Evolutionary conservation across 1,140 invertebrate genomes (phyloP).

Genomic region (Drosophila ironensis): DNA sequence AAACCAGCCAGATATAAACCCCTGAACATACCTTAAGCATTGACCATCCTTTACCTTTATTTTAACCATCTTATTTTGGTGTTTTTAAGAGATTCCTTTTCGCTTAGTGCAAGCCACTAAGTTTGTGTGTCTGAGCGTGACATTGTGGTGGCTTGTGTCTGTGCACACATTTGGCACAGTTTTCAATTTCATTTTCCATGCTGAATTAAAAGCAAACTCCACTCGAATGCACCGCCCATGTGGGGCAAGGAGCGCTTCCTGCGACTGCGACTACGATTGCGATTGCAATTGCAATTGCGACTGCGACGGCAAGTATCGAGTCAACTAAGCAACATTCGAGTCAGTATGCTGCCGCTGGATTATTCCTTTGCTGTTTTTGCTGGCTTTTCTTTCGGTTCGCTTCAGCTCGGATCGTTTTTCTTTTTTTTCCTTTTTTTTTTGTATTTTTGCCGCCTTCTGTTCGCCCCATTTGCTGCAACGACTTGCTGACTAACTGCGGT

Average conservation of each 20-base stretch:
- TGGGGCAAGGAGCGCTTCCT: constrained; percentile 3
- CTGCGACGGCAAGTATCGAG: constrained; percentile 3
- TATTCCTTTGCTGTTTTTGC: constrained; percentile 15
- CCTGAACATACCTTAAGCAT: no score
- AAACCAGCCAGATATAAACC: no score
- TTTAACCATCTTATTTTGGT: no score
- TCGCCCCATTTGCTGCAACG: constrained; percentile 51
- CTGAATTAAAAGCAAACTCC: constrained; percentile 64
- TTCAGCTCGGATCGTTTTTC: no score
- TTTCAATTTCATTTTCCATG: constrained; percentile 69
- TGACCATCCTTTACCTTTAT: no score
- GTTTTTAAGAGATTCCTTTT: no score
- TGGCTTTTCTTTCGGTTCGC: constrained; percentile 11
- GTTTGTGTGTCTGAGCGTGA: constrained; percentile 14
- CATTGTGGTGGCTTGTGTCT: constrained; percentile 16
- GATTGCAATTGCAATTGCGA: background rate
- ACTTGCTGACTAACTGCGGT: constrained; percentile 47
- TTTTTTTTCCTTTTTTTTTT: constrained; percentile 5
- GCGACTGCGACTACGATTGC: background rate
- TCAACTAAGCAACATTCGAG: constrained; percentile 30
- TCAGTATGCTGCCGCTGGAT: constrained; percentile 38
- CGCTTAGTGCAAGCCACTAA: background rate
- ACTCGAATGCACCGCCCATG: constrained; percentile 40
- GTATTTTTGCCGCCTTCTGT: constrained; percentile 11
- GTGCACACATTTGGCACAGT: constrained; percentile 61